Evolutionary conservation across 2,888 invertebrate species (phyloP).

Genomic region (Caradrina clavipalpis): DNA sequence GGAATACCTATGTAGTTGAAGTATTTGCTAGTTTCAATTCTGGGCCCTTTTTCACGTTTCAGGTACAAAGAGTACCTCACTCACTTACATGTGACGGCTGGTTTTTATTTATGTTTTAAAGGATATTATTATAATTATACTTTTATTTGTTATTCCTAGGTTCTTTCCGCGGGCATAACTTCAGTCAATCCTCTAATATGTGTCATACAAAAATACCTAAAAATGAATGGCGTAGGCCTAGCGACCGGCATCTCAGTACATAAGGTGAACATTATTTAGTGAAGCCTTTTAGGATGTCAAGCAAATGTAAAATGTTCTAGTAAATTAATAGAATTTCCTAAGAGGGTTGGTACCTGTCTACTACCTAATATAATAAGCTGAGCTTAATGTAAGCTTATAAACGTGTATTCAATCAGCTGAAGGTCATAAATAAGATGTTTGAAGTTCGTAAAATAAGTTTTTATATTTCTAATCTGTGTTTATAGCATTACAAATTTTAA

Average conservation of each 20-base stretch:
- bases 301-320: not conserved
- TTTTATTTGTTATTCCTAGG: too few species aligned
- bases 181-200: too few species aligned
- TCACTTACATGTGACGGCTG: too few species aligned
- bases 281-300: not conserved
- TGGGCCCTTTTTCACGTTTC: too few species aligned
- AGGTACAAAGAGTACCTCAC: too few species aligned
- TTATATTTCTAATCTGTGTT: slow-evolving; percentile 22
- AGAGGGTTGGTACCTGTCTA: not conserved
- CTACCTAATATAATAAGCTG: not conserved
- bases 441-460: not conserved
- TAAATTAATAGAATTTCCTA: slow-evolving; percentile 2
- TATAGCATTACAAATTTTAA: slow-evolving; percentile 36
- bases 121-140: too few species aligned
- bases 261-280: not conserved
- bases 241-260: not conserved
- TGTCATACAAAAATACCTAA: too few species aligned
- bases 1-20: too few species aligned
- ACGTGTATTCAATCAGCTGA: not conserved
- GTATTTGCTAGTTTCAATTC: too few species aligned
- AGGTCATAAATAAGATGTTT: not conserved
- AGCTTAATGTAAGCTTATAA: not conserved
- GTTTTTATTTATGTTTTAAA: too few species aligned
- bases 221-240: not conserved
- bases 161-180: too few species aligned